These are phyloP conservation scores for Nemurella pictetii DNA, from an alignment of 2,888 invertebrate genomes.

Conservation along the genomic window DNA sequence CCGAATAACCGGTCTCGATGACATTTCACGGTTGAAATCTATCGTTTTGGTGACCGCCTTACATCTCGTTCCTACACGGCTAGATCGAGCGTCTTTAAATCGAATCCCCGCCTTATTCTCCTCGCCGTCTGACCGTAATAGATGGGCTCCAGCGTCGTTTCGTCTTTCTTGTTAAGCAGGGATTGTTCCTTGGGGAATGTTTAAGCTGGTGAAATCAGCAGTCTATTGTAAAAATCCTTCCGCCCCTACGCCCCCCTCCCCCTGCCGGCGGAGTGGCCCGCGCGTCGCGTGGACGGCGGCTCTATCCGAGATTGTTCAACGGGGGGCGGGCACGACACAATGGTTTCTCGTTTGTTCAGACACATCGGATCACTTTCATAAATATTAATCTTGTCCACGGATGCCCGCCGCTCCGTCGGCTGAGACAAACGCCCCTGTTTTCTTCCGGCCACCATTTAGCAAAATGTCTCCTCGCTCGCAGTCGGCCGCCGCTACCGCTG, in stretches of 20 bases:
- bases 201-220: slow-evolving; percentile 32
- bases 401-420: neutral
- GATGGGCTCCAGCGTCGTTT: slow-evolving; percentile 33
- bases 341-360: neutral
- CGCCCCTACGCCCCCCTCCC: neutral
- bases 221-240: slow-evolving; percentile 18
- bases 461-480: neutral
- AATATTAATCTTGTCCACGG: slow-evolving; percentile 18
- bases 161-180: slow-evolving; percentile 32
- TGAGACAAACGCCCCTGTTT: neutral
- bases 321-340: neutral
- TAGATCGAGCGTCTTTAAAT: slow-evolving; percentile 27
- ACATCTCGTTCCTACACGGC: neutral
- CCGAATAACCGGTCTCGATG: neutral
- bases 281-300: neutral
- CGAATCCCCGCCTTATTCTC: slow-evolving; percentile 35
- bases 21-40: neutral
- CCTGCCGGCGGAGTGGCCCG: slow-evolving; percentile 4
- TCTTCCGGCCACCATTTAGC: neutral
- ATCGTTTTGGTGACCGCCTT: neutral
- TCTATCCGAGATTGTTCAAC: neutral
- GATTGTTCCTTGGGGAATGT: slow-evolving; percentile 30
- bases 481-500: neutral
- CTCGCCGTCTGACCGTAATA: slow-evolving; percentile 15
- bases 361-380: slow-evolving; percentile 16